Conservation (phyloP, 2,888 invertebrate species). For the Hirtodrosophila cameraria region DNA sequence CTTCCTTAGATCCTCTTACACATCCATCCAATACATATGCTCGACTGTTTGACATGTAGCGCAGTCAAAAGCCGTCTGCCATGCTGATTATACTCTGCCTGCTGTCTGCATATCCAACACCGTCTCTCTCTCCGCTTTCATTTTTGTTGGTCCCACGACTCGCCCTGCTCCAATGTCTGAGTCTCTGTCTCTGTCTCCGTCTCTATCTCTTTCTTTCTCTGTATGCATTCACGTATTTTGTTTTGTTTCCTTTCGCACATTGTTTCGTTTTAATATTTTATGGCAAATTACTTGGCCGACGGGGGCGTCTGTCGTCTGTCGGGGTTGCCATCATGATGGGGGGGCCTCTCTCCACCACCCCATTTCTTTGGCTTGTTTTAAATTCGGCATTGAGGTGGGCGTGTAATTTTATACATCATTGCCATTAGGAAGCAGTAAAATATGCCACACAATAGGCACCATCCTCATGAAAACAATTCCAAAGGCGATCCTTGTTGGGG, state of each 20-base stretch:
- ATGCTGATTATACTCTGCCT: constrained; percentile 58
- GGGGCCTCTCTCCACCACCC: not conserved
- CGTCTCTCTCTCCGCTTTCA: not conserved
- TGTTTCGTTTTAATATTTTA: constrained; percentile 75
- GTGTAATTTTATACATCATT: constrained; percentile 70
- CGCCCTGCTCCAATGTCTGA: constrained; percentile 27
- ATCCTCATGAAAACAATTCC: constrained; percentile 33
- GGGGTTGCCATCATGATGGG: constrained; percentile 4
- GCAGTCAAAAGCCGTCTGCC: constrained; percentile 55
- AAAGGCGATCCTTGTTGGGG: not conserved
- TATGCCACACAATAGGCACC: constrained; percentile 27
- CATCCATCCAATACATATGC: constrained; percentile 16
- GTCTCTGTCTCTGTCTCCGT: constrained; percentile 3
- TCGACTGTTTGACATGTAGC: constrained; percentile 36
- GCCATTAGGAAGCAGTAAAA: constrained; percentile 66
- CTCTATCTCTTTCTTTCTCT: constrained; percentile 1
- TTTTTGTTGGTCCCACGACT: not conserved
- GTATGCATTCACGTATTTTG: constrained; percentile 45
- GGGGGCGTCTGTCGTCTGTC: constrained; percentile 19
- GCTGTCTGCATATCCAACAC: constrained; percentile 10
- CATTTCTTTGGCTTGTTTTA: constrained; percentile 6
- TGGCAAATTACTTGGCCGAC: constrained; percentile 57
- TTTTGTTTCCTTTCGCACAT: constrained; percentile 70
- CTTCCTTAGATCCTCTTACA: too few species aligned
- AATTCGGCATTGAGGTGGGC: constrained; percentile 57